Evolutionary conservation across 2,113 vertebrate species (phyloP).

Genomic region (Paramisgurnus dabryanus): DNA sequence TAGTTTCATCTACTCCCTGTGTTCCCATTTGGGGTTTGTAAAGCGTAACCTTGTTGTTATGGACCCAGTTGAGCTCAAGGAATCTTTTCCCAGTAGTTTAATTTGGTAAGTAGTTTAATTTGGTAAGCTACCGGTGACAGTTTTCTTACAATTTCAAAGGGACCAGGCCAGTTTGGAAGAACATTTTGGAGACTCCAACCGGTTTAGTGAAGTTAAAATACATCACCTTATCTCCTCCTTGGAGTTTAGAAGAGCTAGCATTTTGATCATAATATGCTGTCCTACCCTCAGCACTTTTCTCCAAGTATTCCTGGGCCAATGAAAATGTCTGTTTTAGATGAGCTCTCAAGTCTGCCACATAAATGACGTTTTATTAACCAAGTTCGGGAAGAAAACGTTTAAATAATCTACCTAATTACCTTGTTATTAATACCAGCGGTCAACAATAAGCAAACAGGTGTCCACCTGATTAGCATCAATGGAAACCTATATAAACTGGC

Average conservation of each 20-base stretch:
- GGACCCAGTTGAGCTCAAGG: slow-evolving; percentile 25
- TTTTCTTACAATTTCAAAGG: slow-evolving; percentile 13
- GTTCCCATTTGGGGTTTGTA: no score
- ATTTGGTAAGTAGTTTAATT: background rate
- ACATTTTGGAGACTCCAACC: background rate
- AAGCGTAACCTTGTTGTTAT: slow-evolving; percentile 39
- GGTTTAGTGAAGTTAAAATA: slow-evolving; percentile 35
- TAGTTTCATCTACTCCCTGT: no score
- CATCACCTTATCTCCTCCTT: slow-evolving; percentile 26
- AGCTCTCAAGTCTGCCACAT: slow-evolving; percentile 14
- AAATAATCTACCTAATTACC: no score
- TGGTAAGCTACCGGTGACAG: slow-evolving; percentile 27
- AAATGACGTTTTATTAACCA: background rate
- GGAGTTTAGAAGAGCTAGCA: background rate
- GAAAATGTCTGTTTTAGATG: background rate
- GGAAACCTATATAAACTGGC: no score
- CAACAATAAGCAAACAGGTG: no score
- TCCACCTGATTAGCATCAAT: no score
- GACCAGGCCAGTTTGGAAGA: slow-evolving; percentile 35
- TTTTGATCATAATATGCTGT: slow-evolving; percentile 36
- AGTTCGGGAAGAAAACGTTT: no score
- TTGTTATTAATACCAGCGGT: no score
- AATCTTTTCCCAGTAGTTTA: background rate
- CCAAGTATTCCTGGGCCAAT: slow-evolving; percentile 26
- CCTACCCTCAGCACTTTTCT: slow-evolving; percentile 10